A percentile compares a stretch with the other conserved stretches of the same genome.
These are phyloP conservation scores for Ibycter americanus DNA, from an alignment of 2,797 vertebrate species.

Conservation along the genomic window DNA sequence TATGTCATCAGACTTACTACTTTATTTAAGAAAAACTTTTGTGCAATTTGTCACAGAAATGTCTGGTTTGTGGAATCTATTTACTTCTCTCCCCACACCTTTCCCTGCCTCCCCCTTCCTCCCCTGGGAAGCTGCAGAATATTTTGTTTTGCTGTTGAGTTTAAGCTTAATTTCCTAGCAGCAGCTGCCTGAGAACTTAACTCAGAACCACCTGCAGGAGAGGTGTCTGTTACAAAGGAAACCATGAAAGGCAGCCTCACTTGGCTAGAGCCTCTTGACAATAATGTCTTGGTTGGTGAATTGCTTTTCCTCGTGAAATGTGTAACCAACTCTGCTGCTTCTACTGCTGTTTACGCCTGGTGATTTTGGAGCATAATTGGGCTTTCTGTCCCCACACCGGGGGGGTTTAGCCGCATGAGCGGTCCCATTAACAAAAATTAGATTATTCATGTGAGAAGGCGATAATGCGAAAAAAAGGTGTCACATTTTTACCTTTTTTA, in stretches of 20 bases:
- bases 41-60: background rate
- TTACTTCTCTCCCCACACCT: background rate
- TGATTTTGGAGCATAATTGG: background rate
- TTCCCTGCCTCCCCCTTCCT: accelerated
- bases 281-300: background rate
- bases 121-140: background rate
- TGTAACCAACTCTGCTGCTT: background rate
- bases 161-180: background rate
- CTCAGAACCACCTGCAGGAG: background rate
- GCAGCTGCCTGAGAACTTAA: background rate
- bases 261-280: background rate
- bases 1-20: background rate
- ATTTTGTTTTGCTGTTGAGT: background rate
- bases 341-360: background rate
- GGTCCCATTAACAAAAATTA: background rate
- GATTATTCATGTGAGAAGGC: background rate
- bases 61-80: background rate
- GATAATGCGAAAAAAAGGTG: background rate
- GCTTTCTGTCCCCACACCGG: background rate
- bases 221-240: background rate
- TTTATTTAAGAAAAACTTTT: background rate
- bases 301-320: background rate
- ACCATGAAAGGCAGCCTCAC: background rate
- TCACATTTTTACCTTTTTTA: background rate
- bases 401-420: background rate